Evolutionary conservation across 1,140 invertebrate species (phyloP), one percentile per base, ranked within the genome.

Genomic region (Adoxophyes honmai): DNA sequence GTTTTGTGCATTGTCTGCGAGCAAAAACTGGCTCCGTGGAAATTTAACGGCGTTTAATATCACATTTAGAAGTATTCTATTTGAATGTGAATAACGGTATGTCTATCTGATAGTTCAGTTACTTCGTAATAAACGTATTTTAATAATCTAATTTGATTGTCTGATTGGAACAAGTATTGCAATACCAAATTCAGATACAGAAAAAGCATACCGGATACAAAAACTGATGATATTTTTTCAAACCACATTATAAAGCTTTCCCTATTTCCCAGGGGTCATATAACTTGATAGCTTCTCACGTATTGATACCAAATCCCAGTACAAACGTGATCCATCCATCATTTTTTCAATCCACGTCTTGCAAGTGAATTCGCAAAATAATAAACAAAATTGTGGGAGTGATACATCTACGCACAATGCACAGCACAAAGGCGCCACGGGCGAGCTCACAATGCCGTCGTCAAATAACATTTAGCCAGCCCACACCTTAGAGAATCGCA

Each of bases 401-500:
- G 86, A 88, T 88, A 86, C 73, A 71, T 72, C 69, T 57, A 55
- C 57, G 61, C 53, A 77, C 64, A 83, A 73, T 74, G 66, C 61
- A 18, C 56, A 9, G 10, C 10, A 88, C 78, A 88, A 88, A 65
- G 65, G 77, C 81, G 14, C 81, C 39, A 66, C 83, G 68, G 86
- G 81, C 73, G 77, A 72, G 76, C 82, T 71, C 62, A 82, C 85
- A 78, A 86, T 81, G 73, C 80, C 63, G 73, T 86, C 83, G 81
- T 88, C 81, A 86, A 88, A 88, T 88, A 88, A 84, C 83, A 79
- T 86, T 86, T 86, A 86, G 80, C 77, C 78, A 75, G 76, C 83
- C 86, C 81, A 82, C 82, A 88, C 86, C 82, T 86, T 88, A 86
- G 86, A 85, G 76, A 81, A 84, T 88, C 83, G 79, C 83, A 84